These are phyloP conservation scores for Echiichthys vipera DNA, from an alignment of 2,797 vertebrate species.

Conservation along the genomic window DNA sequence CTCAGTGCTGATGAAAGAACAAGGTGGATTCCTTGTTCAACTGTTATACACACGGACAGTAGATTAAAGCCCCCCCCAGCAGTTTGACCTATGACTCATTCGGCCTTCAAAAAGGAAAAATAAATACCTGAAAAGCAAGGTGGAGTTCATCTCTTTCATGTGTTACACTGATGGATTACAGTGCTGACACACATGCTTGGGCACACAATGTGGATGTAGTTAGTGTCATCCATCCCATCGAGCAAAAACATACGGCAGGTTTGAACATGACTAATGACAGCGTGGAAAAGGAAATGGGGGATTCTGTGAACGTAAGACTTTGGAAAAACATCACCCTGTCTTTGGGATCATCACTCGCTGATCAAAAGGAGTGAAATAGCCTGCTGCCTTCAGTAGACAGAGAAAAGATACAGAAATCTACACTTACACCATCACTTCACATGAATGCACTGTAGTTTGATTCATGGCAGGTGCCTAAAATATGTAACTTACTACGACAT, in stretches of 20 bases:
- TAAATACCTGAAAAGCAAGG: conserved; percentile 32
- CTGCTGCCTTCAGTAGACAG: background rate
- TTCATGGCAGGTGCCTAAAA: background rate
- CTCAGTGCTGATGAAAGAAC: conserved; percentile 44
- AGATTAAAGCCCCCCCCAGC: conserved; percentile 9
- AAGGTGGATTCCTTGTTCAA: conserved; percentile 19
- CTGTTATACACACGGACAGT: background rate
- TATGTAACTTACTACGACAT: background rate
- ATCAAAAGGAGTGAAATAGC: conserved; percentile 17
- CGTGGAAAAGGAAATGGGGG: conserved; percentile 1
- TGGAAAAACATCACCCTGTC: conserved; percentile 15
- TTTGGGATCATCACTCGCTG: background rate
- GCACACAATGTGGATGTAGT: conserved; percentile 46
- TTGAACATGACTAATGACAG: conserved; percentile 51
- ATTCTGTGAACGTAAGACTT: conserved; percentile 19
- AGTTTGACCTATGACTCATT: conserved; percentile 53
- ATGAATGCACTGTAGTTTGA: background rate
- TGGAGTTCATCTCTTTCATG: conserved; percentile 51
- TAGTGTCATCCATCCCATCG: conserved; percentile 32
- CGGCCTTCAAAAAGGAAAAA: background rate
- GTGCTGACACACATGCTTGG: conserved; percentile 34
- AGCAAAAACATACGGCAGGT: conserved; percentile 50
- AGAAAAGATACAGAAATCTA: background rate
- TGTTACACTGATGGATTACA: conserved; percentile 59
- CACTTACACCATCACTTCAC: background rate